phyloP scores from a whole-genome alignment of 1,140 invertebrate species.

The Sycophaga agraensis region DNA sequence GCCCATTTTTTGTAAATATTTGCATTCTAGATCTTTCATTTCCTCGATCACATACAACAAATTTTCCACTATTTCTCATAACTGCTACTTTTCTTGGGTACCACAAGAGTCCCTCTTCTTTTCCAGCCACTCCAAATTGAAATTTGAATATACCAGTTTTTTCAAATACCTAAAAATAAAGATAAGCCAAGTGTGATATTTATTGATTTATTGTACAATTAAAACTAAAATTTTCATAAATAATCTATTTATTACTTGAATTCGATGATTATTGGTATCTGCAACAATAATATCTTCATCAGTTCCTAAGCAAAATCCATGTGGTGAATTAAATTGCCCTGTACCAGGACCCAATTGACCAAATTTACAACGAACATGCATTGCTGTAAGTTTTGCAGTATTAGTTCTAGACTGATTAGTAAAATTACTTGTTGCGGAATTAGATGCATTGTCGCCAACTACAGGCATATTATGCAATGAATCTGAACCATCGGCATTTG shows the following conservation, averaged over 20 bases:
- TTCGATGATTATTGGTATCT: constrained; percentile 94
- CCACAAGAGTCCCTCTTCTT: constrained; percentile 95
- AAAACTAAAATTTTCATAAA: constrained; percentile 17
- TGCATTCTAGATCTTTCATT: constrained; percentile 96
- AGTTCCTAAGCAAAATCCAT: constrained; percentile 92
- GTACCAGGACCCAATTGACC: constrained; percentile 87
- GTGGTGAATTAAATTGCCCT: constrained; percentile 94
- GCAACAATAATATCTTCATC: constrained; percentile 95
- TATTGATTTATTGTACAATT: not conserved
- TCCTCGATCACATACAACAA: constrained; percentile 94
- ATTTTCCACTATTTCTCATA: constrained; percentile 83
- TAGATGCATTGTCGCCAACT: constrained; percentile 40
- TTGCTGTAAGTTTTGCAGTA: constrained; percentile 70
- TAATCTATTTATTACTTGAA: constrained; percentile 82
- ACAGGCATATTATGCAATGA: constrained; percentile 52
- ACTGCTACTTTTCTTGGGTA: constrained; percentile 95
- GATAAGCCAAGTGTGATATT: not conserved
- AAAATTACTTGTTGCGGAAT: constrained; percentile 56
- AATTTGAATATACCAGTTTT: constrained; percentile 86
- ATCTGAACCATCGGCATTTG: constrained; percentile 53
- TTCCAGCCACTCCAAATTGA: constrained; percentile 86
- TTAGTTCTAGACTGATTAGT: constrained; percentile 63
- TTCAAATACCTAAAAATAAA: constrained; percentile 74
- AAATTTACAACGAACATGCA: constrained; percentile 91
- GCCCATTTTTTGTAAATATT: constrained; percentile 86